Evolutionary conservation across 2,113 vertebrate species (phyloP).

Genomic region (Serinus canaria): DNA sequence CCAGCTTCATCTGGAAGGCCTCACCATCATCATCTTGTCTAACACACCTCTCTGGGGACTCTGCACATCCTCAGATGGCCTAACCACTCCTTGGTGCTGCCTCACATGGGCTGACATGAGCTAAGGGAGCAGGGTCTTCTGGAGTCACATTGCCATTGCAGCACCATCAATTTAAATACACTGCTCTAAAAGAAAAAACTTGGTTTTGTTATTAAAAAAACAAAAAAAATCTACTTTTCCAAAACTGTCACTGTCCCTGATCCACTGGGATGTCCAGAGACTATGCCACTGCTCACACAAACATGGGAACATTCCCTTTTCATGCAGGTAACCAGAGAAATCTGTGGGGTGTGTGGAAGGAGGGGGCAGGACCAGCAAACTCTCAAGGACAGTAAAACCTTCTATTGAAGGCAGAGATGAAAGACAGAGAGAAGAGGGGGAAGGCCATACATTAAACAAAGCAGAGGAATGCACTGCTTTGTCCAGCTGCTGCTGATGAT

Average conservation of each 20-base stretch:
- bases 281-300: neutral
- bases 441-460: neutral
- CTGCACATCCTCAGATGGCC: neutral
- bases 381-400: neutral
- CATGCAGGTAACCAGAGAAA: accelerated
- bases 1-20: neutral
- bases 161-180: neutral
- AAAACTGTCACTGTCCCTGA: neutral
- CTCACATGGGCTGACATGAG: accelerated
- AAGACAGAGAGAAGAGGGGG: neutral
- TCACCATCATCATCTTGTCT: neutral
- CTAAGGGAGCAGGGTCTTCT: neutral
- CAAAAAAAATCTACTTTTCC: neutral
- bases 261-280: neutral
- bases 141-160: neutral
- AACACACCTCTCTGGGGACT: neutral
- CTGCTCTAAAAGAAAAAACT: neutral
- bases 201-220: neutral
- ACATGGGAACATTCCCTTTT: neutral
- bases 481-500: neutral
- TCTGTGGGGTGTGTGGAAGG: neutral
- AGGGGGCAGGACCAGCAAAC: neutral
- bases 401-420: neutral
- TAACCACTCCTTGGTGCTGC: neutral
- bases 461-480: neutral